Evolutionary conservation across 2,797 vertebrate species (phyloP).

Genomic region (Phrynocephalus guinanensis): DNA sequence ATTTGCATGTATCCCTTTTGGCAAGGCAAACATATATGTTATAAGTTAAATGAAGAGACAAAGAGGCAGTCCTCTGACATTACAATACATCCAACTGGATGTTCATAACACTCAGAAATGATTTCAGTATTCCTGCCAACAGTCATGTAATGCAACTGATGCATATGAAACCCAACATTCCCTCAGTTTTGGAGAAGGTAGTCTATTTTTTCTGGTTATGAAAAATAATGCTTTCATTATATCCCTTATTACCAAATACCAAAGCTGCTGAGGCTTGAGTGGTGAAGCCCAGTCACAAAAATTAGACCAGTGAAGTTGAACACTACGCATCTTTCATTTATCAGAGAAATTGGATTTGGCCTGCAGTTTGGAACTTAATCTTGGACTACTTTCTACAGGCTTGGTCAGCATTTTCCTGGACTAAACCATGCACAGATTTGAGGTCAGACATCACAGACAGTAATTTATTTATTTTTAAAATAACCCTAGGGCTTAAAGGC

Average conservation of each 20-base stretch:
- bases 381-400: background rate
- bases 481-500: background rate
- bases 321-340: background rate
- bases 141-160: background rate
- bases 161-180: background rate
- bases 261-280: conserved; percentile 19
- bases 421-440: background rate
- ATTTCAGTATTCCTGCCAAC: conserved; percentile 10
- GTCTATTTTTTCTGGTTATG: conserved; percentile 1
- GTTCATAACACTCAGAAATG: conserved; percentile 1
- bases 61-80: conserved; percentile 5
- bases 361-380: background rate
- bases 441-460: background rate
- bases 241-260: conserved; percentile 10
- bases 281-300: conserved; percentile 14
- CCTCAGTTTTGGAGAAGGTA: background rate
- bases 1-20: conserved; percentile 7
- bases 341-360: conserved; percentile 10
- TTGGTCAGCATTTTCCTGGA: background rate
- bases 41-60: conserved; percentile 21
- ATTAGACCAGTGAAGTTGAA: conserved; percentile 13
- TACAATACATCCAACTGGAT: conserved; percentile 6
- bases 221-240: conserved; percentile 6
- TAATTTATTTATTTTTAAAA: too few relatives aligned
- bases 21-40: conserved; percentile 13